Evolutionary conservation across 2,888 invertebrate species (phyloP), one percentile per base, ranked within the genome.

Genomic region (Endotricha flammealis): DNA sequence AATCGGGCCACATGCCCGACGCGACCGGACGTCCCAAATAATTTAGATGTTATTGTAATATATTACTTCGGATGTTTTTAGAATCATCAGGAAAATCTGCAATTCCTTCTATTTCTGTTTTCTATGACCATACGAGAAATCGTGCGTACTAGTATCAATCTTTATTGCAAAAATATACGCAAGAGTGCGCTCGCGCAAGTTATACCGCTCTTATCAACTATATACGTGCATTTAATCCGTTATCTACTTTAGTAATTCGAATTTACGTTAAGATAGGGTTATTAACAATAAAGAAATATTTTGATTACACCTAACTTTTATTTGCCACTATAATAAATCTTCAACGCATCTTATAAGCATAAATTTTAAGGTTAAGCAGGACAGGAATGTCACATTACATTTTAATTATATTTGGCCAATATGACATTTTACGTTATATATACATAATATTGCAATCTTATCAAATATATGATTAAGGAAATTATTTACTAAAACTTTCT

Each of bases 251-350:
- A 12, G n/a, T 31, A 23, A 30, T 12, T 1, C 11, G 7, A 32
- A 32, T 24, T 24, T 13, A 4, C 3, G 2, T 23, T 8, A 5
- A 11, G 10, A 22, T 9, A 31, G 9, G 8, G 22, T 16, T 10
- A 17, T 17, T 27, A n/a, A 10, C 25, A 33, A 33, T 33, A 33
- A 60, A 51, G 44, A 46, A 36, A n/a, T 27, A 36, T 50, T 57
- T 66, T 72, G 78, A 82, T 77, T 85, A 83, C 80, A 81, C 73
- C 72, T 81, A 76, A 64, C 53, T 53, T 83, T 81, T 82, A 82
- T 81, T 83, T 74, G 65, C 74, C 72, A 70, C 65, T 73, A 69
- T 65, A 46, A 57, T 67, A 51, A 54, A 49, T 53, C 54, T 63
- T 64, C 60, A 62, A 62, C 57, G 56, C 61, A 59, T 62, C 46